These are phyloP conservation scores for Physeter macrocephalus DNA, from an alignment of 2,113 vertebrate genomes.

Conservation along the genomic window DNA sequence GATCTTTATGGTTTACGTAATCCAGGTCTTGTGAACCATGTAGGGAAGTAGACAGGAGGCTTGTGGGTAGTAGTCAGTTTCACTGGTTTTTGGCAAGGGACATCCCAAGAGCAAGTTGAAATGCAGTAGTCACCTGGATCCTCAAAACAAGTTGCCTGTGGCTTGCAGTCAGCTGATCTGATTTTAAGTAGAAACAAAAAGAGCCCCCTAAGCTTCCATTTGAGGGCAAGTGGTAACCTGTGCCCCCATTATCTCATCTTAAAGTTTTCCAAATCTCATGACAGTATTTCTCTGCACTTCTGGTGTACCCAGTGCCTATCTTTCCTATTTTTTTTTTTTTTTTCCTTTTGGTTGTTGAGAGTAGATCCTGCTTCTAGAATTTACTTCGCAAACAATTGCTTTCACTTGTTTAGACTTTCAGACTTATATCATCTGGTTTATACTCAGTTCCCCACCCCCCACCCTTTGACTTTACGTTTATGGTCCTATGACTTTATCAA, in stretches of 20 bases:
- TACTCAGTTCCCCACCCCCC: background rate
- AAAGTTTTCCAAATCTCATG: background rate
- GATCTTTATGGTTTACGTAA: background rate
- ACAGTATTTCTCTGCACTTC: background rate
- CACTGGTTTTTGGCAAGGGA: background rate
- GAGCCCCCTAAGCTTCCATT: background rate
- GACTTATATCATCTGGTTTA: background rate
- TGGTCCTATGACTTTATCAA: background rate
- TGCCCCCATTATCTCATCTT: background rate
- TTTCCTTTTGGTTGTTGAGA: background rate
- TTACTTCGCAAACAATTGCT: background rate
- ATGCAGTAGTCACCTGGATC: background rate
- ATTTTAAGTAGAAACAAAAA: background rate
- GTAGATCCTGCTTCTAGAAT: background rate
- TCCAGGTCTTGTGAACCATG: background rate
- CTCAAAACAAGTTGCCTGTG: background rate
- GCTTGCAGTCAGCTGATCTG: background rate
- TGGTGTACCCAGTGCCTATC: background rate
- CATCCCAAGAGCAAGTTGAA: background rate
- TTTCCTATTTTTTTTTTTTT: background rate
- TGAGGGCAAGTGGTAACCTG: background rate
- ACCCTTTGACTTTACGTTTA: background rate
- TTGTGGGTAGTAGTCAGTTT: background rate
- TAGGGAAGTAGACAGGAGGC: background rate
- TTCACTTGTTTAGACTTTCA: background rate